Evolutionary conservation across 1,140 invertebrate species (phyloP).

Genomic region (Drosophila tsacasi): DNA sequence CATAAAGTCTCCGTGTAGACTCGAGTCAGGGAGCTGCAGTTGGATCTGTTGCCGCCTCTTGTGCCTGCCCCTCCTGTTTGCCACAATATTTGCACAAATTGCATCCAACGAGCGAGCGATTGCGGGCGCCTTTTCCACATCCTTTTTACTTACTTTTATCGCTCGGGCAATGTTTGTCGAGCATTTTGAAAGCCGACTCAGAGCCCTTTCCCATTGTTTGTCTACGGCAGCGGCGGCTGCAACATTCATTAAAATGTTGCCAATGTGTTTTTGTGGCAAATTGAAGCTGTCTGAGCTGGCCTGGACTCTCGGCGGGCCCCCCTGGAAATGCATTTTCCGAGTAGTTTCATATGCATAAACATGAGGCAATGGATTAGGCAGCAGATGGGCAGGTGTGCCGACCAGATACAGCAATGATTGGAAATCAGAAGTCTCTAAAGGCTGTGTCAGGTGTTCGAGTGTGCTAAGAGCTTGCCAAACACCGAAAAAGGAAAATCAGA

Average conservation of each 20-base stretch:
- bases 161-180: conserved; percentile 73
- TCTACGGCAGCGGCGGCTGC: conserved; percentile 48
- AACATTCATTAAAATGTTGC: conserved; percentile 82
- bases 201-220: conserved; percentile 71
- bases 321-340: conserved; percentile 64
- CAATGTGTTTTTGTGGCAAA: conserved; percentile 83
- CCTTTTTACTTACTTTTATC: conserved; percentile 79
- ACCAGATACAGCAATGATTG: conserved; percentile 38
- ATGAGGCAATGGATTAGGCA: conserved; percentile 58
- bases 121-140: conserved; percentile 48
- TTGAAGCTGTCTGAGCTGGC: conserved; percentile 68
- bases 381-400: conserved; percentile 12
- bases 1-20: background rate
- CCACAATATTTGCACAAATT: conserved; percentile 78
- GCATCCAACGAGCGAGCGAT: conserved; percentile 54
- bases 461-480: background rate
- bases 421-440: conserved; percentile 46
- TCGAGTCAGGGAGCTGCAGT: conserved; percentile 32
- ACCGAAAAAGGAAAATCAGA: background rate
- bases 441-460: conserved; percentile 9
- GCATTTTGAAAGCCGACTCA: conserved; percentile 66
- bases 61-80: conserved; percentile 19
- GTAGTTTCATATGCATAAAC: conserved; percentile 61
- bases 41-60: conserved; percentile 22
- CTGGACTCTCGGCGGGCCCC: conserved; percentile 8